A percentile compares a stretch with the other conserved stretches of the same genome.
Conservation (phyloP, 2,113 vertebrate species). For the Cheirogaleus medius region DNA sequence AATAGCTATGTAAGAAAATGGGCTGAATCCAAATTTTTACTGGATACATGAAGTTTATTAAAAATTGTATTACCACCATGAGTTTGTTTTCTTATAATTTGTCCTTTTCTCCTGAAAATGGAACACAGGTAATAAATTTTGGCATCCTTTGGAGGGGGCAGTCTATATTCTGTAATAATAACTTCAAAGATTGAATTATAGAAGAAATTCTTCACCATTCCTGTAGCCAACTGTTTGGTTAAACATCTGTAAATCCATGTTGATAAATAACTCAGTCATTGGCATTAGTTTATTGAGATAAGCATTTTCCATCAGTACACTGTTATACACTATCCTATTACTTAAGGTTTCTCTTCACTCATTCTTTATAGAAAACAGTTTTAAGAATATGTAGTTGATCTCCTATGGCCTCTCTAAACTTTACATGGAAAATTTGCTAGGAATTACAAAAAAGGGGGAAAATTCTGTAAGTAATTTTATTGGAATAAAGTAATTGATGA, state of each 20-base stretch:
- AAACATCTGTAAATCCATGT: background rate
- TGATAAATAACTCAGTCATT: background rate
- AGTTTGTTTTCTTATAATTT: slow-evolving; percentile 17
- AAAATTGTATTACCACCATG: background rate
- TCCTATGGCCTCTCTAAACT: slow-evolving; percentile 44
- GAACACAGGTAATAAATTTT: background rate
- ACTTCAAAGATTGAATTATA: background rate
- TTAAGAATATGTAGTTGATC: background rate
- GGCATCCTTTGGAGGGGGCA: background rate
- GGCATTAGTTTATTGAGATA: slow-evolving; percentile 8
- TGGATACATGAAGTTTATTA: background rate
- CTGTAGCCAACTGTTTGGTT: background rate
- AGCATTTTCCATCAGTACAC: background rate
- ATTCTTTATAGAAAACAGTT: slow-evolving; percentile 34
- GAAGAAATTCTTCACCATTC: background rate
- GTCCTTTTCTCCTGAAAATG: slow-evolving; percentile 1
- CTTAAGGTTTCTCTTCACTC: background rate
- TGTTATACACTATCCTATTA: slow-evolving; percentile 26
- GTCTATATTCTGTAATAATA: background rate
- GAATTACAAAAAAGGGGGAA: slow-evolving; percentile 19
- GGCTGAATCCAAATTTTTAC: background rate
- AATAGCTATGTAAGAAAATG: background rate
- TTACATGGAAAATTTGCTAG: background rate
- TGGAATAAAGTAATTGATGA: background rate
- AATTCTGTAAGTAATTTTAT: slow-evolving; percentile 25